phyloP scores from a whole-genome alignment of 2,113 vertebrate genomes.

The Centropus bengalensis region DNA sequence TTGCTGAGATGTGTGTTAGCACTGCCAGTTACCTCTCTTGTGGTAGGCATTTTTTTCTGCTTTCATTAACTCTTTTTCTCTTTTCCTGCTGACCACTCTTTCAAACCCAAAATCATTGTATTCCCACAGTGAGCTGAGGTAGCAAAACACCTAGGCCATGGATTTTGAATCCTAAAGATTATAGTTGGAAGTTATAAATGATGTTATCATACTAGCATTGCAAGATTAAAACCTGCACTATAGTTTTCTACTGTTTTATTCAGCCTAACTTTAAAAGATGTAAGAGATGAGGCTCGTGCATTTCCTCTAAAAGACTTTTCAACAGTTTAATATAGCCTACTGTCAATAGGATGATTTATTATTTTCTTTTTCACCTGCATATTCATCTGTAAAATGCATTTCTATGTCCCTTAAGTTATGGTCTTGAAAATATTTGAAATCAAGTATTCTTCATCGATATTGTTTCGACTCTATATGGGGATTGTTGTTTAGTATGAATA shows the following conservation, averaged over 20 bases:
- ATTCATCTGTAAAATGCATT: background rate
- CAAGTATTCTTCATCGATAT: background rate
- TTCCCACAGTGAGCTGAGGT: conserved; percentile 18
- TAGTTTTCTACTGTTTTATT: conserved; percentile 5
- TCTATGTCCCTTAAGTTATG: background rate
- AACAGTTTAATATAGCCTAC: background rate
- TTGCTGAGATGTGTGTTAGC: conserved; percentile 69
- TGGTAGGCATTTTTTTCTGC: background rate
- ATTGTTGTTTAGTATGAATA: background rate
- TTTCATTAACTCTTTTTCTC: conserved; percentile 70
- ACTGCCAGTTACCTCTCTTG: conserved; percentile 35
- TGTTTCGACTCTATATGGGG: accelerated
- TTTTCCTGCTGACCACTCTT: conserved; percentile 58
- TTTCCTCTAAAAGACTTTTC: background rate
- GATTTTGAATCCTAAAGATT: conserved; percentile 53
- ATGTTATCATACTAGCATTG: conserved; percentile 1
- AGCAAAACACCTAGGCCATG: conserved; percentile 10
- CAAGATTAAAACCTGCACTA: background rate
- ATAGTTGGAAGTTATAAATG: conserved; percentile 31
- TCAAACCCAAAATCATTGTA: conserved; percentile 4
- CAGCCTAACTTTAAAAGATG: background rate
- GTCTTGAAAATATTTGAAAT: background rate
- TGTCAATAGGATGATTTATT: background rate
- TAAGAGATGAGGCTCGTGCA: background rate
- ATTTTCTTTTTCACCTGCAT: background rate